Evolutionary conservation across 2,888 invertebrate species (phyloP).

Genomic region (Calliphora vomitoria): DNA sequence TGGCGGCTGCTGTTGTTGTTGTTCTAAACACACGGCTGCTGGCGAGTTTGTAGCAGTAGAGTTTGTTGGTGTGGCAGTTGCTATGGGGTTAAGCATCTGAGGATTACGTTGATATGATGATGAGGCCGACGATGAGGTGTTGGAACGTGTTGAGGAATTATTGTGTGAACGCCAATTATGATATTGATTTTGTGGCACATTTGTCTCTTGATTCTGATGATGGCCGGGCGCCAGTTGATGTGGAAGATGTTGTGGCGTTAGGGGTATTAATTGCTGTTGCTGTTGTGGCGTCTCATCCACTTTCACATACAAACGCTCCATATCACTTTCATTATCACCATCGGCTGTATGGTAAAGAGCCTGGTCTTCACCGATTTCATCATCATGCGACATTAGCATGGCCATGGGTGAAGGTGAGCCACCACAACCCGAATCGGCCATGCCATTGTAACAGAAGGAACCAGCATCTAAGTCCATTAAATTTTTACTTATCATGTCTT

Average conservation of each 20-base stretch:
- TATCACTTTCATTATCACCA: conserved; percentile 81
- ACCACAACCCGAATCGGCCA: conserved; percentile 83
- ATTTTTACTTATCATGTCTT: conserved; percentile 77
- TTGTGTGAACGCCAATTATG: conserved; percentile 73
- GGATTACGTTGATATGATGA: conserved; percentile 69
- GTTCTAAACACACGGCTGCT: conserved; percentile 69
- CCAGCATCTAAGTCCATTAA: conserved; percentile 80
- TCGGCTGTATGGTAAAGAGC: conserved; percentile 81
- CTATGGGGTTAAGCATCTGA: conserved; percentile 57
- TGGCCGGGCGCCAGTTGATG: conserved; percentile 25
- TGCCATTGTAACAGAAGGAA: conserved; percentile 81
- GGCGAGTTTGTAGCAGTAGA: conserved; percentile 69
- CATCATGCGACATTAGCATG: conserved; percentile 82
- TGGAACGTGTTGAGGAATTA: conserved; percentile 71
- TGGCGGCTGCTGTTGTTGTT: conserved; percentile 56
- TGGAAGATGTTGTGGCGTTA: conserved; percentile 68
- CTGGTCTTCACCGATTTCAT: conserved; percentile 77
- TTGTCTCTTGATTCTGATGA: conserved; percentile 61
- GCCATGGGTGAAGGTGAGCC: conserved; percentile 83
- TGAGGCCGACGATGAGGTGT: conserved; percentile 53
- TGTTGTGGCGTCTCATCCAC: conserved; percentile 81
- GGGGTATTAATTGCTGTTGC: conserved; percentile 76
- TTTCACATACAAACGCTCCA: conserved; percentile 84
- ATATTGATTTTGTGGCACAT: conserved; percentile 62
- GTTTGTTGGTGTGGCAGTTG: conserved; percentile 55